Evolutionary conservation across 2,113 vertebrate species (phyloP), one percentile per base, ranked within the genome.

Genomic region (Corythaeola cristata): DNA sequence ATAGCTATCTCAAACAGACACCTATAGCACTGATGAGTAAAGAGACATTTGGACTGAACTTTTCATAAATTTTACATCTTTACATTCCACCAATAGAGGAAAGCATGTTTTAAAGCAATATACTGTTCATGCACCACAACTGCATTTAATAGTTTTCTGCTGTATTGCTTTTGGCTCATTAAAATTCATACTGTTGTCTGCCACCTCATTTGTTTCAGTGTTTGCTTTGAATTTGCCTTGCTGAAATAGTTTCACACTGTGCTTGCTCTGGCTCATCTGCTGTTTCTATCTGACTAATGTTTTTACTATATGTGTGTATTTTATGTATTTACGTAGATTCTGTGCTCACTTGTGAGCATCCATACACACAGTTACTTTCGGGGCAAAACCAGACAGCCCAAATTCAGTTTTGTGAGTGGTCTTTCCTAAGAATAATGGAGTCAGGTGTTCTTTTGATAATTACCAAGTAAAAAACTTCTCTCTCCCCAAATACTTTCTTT

Each of bases 141-240:
- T 63, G 50, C 94, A 89, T 94, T 96, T 97, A 97, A 94, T 96
- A 97, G 95, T 96, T 97, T 97, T 96, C 91, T 7, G 22, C 88
- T 94, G 52, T 88, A 93, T 73, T 91, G 93, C 84, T 85, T 95
- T 96, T 90, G 85, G 63, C 86, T 98, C 93, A 96, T 98, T 98
- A 97, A 81, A 93, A 98, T 97, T 97, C 97, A 95, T 84, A 84
- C 90, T 87, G 15, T 87, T 96, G 88, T 96, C 96, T 98, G 75
- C 77, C 88, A 97, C 96, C 91, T 97, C 96, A 86, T 96, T 96
- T 97, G 92, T 96, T 97, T 98, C 90, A 83, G 50, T 96, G 76
- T 97, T 97, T 97, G 90, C 94, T 97, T 96, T 97, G 93, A 96
- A 96, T 98, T 96, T 96, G 76, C 85, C 64, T 94, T 95, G 83